Percentiles rank a stretch among this genome's conserved stretches.
Evolutionary conservation across 1,140 invertebrate species (phyloP).

Genomic region (Sesamia nonagrioides): DNA sequence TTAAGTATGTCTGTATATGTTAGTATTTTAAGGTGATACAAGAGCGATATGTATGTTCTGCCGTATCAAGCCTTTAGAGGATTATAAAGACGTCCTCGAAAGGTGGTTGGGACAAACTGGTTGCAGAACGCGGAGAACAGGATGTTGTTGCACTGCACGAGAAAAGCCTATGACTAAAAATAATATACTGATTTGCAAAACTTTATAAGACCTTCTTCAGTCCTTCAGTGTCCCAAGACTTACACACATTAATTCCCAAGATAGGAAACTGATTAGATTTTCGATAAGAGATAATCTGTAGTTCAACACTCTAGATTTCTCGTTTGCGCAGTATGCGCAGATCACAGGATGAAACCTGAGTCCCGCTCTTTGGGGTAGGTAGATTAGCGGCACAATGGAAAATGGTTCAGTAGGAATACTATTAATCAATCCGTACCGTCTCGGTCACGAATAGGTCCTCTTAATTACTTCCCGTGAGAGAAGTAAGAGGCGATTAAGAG

Average conservation of each 20-base stretch:
- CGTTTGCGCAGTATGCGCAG: constrained; percentile 15
- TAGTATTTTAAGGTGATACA: background rate
- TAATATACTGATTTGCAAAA: too few species aligned
- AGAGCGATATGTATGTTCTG: background rate
- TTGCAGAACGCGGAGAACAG: too few species aligned
- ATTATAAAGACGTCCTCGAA: background rate
- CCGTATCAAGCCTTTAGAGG: background rate
- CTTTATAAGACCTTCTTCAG: too few species aligned
- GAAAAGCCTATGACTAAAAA: too few species aligned
- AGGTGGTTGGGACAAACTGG: too few species aligned
- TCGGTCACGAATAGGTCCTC: constrained; percentile 10
- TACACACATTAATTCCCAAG: background rate
- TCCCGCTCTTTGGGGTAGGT: background rate
- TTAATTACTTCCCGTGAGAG: constrained; percentile 18
- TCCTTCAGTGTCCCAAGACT: too few species aligned
- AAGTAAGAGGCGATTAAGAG: constrained; percentile 5
- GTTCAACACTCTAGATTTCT: background rate
- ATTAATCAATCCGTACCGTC: constrained; percentile 35
- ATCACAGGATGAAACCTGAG: constrained; percentile 19
- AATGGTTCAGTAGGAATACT: constrained; percentile 24
- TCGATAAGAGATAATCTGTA: background rate
- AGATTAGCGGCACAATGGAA: constrained; percentile 19
- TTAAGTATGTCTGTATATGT: too few species aligned
- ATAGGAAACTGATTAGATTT: background rate
- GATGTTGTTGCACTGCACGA: too few species aligned